Percentiles rank a stretch among this genome's conserved stretches.
Conservation (phyloP, 2,888 invertebrate species). For the Metellina segmentata region DNA sequence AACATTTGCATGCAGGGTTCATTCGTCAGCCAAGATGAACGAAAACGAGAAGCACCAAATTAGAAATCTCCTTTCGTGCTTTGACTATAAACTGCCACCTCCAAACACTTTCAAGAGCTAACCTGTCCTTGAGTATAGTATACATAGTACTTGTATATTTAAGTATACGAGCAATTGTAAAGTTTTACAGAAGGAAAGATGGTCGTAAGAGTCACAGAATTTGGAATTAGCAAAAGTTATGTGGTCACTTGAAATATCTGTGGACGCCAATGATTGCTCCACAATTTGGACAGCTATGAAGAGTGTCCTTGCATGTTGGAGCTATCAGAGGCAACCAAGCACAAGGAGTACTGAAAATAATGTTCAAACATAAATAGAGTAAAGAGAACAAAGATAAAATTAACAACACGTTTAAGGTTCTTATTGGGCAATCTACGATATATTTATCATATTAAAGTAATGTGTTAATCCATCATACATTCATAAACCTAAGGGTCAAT, state of each 20-base stretch:
- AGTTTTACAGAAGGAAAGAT: background rate
- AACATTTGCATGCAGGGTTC: too few relatives aligned
- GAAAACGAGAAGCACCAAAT: background rate
- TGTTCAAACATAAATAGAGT: background rate
- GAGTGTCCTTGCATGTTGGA: slow-evolving; percentile 70
- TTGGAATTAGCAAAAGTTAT: background rate
- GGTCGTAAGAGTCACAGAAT: background rate
- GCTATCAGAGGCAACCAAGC: slow-evolving; percentile 71
- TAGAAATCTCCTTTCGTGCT: background rate
- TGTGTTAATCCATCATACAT: too few relatives aligned
- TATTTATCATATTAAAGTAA: too few relatives aligned
- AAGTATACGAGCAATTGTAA: background rate
- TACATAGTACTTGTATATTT: background rate
- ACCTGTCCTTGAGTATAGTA: background rate
- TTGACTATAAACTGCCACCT: background rate
- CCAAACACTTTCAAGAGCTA: background rate
- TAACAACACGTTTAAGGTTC: background rate
- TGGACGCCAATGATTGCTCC: slow-evolving; percentile 66
- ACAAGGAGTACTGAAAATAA: slow-evolving; percentile 67
- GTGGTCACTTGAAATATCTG: slow-evolving; percentile 56
- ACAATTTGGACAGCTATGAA: slow-evolving; percentile 74
- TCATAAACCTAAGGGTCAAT: too few relatives aligned
- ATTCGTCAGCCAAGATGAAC: background rate
- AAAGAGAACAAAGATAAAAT: background rate
- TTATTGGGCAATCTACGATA: too few relatives aligned